These are phyloP conservation scores for Torymus tubicola DNA, from an alignment of 2,888 invertebrate species.

Conservation along the genomic window DNA sequence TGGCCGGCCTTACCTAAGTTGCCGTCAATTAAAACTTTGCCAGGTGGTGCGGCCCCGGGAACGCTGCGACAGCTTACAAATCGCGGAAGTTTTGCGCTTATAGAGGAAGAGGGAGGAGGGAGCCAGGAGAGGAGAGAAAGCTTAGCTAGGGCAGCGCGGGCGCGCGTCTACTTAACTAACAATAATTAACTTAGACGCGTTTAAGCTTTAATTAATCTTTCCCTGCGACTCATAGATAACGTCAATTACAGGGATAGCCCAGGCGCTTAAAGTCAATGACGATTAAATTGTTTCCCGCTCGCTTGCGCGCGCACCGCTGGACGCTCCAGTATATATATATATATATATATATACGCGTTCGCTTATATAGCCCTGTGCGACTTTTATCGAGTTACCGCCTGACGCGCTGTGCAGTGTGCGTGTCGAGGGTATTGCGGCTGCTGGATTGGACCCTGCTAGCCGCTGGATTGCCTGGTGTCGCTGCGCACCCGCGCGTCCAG, in stretches of 20 bases:
- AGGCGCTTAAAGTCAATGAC: constrained; percentile 44
- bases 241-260: constrained; percentile 51
- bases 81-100: constrained; percentile 61
- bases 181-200: constrained; percentile 62
- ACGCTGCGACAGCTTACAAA: constrained; percentile 61
- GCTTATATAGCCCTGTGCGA: neutral
- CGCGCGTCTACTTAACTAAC: constrained; percentile 60
- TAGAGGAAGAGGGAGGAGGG: neutral
- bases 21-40: constrained; percentile 70
- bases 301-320: neutral
- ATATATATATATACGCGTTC: neutral
- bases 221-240: constrained; percentile 53
- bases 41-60: constrained; percentile 63
- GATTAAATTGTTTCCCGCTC: constrained; percentile 50
- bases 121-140: neutral
- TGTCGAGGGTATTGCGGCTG: too few relatives aligned
- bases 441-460: too few relatives aligned
- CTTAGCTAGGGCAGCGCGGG: constrained; percentile 20
- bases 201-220: constrained; percentile 62
- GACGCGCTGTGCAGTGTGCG: too few relatives aligned
- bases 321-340: too few relatives aligned
- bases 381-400: constrained; percentile 15
- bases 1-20: constrained; percentile 59
- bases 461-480: too few relatives aligned
- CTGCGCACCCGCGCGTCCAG: too few relatives aligned